Base-by-base conservation (phyloP, 2,888 invertebrate genomes). In the Thera britannica region DNA sequence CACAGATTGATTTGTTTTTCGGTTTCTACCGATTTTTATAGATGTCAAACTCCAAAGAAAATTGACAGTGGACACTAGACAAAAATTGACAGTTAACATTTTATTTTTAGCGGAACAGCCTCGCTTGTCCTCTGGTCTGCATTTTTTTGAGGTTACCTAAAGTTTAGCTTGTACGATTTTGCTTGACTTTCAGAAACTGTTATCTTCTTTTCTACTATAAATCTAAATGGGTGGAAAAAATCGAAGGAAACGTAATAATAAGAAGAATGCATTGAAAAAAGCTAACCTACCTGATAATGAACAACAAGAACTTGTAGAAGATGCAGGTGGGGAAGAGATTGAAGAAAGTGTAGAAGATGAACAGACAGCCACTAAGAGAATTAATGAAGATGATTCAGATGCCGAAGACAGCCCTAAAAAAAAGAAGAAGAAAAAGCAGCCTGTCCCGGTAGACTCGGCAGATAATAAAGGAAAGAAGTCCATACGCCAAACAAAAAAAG, bases 401-500 rank as follows among this genome's bases (percentile, higher is more conserved):
- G 68, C 71, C 48, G 87, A 88, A 72, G 81, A 85, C 44, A 83
- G 83, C 68, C 86, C 87, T 23, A 87, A 80, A 71, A 87, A 76
- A 73, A 88, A 81, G 78, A 91, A 87, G 80, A 92, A 84, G 80
- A 92, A 85, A 79, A 88, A 83, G 76, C 85, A 71, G 74, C 77
- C 65, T 48, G 78, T 77, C 54, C 71, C 76, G 3, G 58, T 80
- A 76, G 94, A 81, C 72, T 80, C 79, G 12, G 70, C 85, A 54
- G 87, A 87, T 2, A 90, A 90, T 74, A 92, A 92, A 73, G 89
- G 87, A 55, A 89, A 94, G 74, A 92, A 94, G 75, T 96, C 97
- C 0, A 96, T 95, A 64, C 92, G 97, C 1, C 95, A 95, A 79
- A 89, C 95, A 76, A 97, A 97, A 82, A 94, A 92, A 72, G 95